A percentile compares a stretch with the other conserved stretches of the same genome.
phyloP scores from a whole-genome alignment of 2,888 invertebrate genomes.

The Parelbella ahira region DNA sequence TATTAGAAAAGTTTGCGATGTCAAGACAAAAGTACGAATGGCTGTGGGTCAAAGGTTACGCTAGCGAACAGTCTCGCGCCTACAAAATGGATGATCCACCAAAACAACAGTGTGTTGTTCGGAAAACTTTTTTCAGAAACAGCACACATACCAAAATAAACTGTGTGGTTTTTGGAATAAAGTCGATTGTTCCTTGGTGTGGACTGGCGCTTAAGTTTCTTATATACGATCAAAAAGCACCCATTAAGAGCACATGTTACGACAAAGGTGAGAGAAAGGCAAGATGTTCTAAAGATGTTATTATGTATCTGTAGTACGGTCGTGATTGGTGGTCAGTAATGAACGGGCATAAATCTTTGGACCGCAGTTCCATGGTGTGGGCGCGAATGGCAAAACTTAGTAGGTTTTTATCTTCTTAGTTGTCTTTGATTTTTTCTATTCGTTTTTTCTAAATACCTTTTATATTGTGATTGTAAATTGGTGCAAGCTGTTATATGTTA shows the following conservation, averaged over 20 bases:
- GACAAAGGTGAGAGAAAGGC: slow-evolving; percentile 22
- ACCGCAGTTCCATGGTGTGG: slow-evolving; percentile 2
- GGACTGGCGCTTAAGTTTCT: background rate
- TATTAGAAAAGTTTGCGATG: slow-evolving; percentile 26
- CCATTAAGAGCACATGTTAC: slow-evolving; percentile 25
- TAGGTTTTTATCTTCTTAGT: background rate
- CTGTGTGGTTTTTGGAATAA: too few species aligned
- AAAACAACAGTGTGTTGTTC: too few species aligned
- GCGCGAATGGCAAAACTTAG: slow-evolving; percentile 1
- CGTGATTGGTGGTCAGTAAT: slow-evolving; percentile 46
- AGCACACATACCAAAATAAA: background rate
- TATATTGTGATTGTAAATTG: too few species aligned
- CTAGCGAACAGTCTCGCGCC: slow-evolving; percentile 22
- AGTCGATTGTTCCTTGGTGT: background rate
- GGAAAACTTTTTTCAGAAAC: too few species aligned
- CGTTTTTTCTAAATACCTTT: too few species aligned
- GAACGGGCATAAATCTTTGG: slow-evolving; percentile 48
- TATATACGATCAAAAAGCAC: background rate
- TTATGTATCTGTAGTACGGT: slow-evolving; percentile 26
- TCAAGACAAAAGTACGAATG: slow-evolving; percentile 24
- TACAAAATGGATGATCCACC: slow-evolving; percentile 28
- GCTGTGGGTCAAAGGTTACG: slow-evolving; percentile 26
- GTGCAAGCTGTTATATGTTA: too few species aligned
- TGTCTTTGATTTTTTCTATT: too few species aligned
- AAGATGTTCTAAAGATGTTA: slow-evolving; percentile 16